Evolutionary conservation across 2,113 vertebrate species (phyloP).

Genomic region (Penelope pileata): DNA sequence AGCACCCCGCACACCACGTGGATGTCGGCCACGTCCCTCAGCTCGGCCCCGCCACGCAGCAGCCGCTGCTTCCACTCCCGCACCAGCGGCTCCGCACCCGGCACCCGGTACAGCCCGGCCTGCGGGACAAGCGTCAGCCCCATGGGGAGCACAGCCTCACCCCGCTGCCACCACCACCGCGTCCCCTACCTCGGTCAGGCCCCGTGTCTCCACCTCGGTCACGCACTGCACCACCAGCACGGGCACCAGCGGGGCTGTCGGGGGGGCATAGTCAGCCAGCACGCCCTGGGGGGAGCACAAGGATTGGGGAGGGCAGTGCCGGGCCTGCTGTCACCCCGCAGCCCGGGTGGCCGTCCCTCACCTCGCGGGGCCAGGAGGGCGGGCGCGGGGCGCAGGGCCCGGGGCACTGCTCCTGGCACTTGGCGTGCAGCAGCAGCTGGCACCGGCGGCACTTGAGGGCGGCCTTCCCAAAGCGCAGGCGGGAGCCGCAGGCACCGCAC

Average conservation of each 20-base stretch:
- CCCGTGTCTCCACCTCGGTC: constrained; percentile 84
- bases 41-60: constrained; percentile 47
- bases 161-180: background rate
- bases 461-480: constrained; percentile 84
- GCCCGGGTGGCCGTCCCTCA: background rate
- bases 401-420: constrained; percentile 74
- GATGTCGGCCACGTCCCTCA: constrained; percentile 77
- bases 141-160: rapidly evolving
- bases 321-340: rapidly evolving
- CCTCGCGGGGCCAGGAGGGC: background rate
- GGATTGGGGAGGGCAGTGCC: rapidly evolving
- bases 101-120: constrained; percentile 85
- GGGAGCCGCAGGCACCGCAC: constrained; percentile 79
- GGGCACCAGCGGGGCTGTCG: constrained; percentile 73
- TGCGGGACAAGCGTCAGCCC: constrained; percentile 28
- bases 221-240: constrained; percentile 81
- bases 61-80: constrained; percentile 80
- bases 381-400: constrained; percentile 12
- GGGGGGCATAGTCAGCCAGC: constrained; percentile 79
- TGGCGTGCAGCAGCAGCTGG: constrained; percentile 78
- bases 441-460: constrained; percentile 83
- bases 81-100: constrained; percentile 79
- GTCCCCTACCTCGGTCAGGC: constrained; percentile 78
- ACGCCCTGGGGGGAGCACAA: constrained; percentile 60
- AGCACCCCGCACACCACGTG: constrained; percentile 87